Percentiles rank a stretch among this genome's conserved stretches.
Conservation (phyloP, 2,888 invertebrate genomes). For the Leucophenga montana region DNA sequence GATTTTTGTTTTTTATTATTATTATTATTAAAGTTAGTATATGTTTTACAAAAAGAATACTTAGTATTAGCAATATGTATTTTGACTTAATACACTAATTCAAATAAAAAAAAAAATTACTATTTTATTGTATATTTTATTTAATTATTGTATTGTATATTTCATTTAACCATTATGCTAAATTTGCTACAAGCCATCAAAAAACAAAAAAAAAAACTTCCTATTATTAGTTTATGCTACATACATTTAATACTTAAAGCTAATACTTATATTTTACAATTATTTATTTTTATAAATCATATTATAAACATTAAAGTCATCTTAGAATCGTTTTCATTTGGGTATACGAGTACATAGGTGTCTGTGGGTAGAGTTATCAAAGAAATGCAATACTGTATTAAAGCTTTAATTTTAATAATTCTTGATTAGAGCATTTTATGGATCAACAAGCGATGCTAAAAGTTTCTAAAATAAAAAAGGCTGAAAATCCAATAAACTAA, state of each 20-base stretch:
- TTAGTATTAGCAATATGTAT: too few relatives aligned
- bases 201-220: neutral
- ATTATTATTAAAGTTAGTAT: too few relatives aligned
- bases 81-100: neutral
- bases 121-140: neutral
- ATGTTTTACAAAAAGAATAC: too few relatives aligned
- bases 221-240: neutral
- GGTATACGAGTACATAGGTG: too few relatives aligned
- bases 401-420: neutral
- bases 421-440: neutral
- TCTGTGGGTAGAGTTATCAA: too few relatives aligned
- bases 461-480: too few relatives aligned
- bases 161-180: neutral
- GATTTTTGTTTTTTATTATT: too few relatives aligned
- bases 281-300: neutral
- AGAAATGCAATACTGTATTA: neutral
- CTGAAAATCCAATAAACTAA: too few relatives aligned
- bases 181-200: conserved; percentile 3
- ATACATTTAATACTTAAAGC: conserved; percentile 2
- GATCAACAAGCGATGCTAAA: neutral
- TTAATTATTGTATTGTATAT: neutral
- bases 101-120: neutral
- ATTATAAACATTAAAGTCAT: neutral
- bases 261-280: conserved; percentile 1
- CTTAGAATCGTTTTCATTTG: too few relatives aligned